Percentiles rank a stretch among this genome's conserved stretches.
Conservation (phyloP, 2,113 vertebrate genomes). For the Boulengerochromis microlepis region DNA sequence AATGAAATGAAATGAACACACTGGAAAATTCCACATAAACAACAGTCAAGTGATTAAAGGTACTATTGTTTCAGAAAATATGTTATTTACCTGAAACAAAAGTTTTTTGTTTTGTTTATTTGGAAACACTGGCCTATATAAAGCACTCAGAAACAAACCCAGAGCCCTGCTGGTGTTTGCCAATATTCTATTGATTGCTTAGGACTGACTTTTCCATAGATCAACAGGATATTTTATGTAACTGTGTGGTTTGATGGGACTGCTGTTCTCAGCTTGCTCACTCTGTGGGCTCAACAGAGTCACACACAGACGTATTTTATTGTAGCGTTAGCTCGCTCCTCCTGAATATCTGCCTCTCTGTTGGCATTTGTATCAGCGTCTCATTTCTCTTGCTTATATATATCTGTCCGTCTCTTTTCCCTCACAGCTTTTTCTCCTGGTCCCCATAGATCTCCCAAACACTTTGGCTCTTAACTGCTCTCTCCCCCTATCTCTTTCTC, state of each 20-base stretch:
- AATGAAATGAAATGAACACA: neutral
- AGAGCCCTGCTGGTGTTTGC: neutral
- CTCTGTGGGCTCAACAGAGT: neutral
- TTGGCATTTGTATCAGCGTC: slow-evolving; percentile 6
- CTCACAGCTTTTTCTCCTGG: neutral
- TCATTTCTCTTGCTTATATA: neutral
- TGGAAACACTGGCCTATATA: neutral
- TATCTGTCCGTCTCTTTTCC: neutral
- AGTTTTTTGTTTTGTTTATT: neutral
- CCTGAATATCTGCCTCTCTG: neutral
- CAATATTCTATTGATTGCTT: slow-evolving; percentile 45
- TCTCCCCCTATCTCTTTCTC: neutral
- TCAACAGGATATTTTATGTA: slow-evolving; percentile 52
- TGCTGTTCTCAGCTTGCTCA: neutral
- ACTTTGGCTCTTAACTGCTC: slow-evolving; percentile 20
- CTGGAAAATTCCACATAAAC: neutral
- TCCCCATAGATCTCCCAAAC: neutral
- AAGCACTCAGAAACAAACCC: slow-evolving; percentile 1
- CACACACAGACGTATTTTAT: neutral
- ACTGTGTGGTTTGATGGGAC: slow-evolving; percentile 12
- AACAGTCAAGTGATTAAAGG: neutral
- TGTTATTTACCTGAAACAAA: neutral
- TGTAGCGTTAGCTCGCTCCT: neutral
- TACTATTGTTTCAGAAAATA: neutral
- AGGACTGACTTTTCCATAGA: slow-evolving; percentile 45